Conservation (phyloP, 2,888 invertebrate species). For the Panorpa germanica region DNA sequence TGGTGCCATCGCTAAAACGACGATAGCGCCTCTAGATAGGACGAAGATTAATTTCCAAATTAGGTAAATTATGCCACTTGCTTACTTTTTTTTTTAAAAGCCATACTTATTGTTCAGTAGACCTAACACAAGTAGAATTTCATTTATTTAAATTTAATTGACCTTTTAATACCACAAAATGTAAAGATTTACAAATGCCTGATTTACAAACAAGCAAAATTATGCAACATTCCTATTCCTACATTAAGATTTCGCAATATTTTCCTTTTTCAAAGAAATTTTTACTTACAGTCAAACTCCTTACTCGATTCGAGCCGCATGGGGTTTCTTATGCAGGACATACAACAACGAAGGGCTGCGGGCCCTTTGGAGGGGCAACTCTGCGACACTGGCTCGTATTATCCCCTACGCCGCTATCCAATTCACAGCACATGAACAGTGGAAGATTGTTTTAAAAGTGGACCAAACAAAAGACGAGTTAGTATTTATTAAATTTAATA, state of each 20-base stretch:
- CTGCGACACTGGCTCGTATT: constrained; percentile 94
- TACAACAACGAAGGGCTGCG: constrained; percentile 58
- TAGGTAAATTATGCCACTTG: constrained; percentile 27
- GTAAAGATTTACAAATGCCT: too few species aligned
- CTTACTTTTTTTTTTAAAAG: background rate
- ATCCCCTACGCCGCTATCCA: constrained; percentile 96
- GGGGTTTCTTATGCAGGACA: constrained; percentile 44
- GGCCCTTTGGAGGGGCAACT: constrained; percentile 93
- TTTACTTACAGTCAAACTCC: constrained; percentile 35
- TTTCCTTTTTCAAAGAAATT: too few species aligned
- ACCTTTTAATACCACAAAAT: too few species aligned
- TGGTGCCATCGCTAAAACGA: constrained; percentile 88
- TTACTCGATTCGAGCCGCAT: constrained; percentile 53
- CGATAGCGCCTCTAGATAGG: constrained; percentile 91
- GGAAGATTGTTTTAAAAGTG: constrained; percentile 64
- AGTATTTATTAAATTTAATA: constrained; percentile 6
- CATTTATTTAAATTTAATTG: too few species aligned
- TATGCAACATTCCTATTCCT: too few species aligned
- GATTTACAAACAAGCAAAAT: too few species aligned
- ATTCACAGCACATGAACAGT: constrained; percentile 95
- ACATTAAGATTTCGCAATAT: too few species aligned
- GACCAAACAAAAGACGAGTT: constrained; percentile 37
- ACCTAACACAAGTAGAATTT: too few species aligned
- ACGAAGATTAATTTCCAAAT: constrained; percentile 98
- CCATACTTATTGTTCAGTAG: too few species aligned